phyloP scores from a whole-genome alignment of 2,113 vertebrate species.

The Quiscalus mexicanus region DNA sequence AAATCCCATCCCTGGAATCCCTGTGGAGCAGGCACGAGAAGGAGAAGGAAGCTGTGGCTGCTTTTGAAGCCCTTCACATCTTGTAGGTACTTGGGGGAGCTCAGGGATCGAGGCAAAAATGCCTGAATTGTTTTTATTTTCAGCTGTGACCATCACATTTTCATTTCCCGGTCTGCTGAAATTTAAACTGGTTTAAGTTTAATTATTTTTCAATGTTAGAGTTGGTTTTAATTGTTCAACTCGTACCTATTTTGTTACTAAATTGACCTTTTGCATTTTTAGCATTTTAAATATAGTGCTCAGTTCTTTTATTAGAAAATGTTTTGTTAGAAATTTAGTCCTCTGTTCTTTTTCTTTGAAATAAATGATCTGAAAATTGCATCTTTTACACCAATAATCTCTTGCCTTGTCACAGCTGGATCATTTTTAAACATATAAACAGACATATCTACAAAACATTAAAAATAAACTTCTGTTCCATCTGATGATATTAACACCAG shows the following conservation, averaged over 20 bases:
- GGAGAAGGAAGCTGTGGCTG: constrained; percentile 84
- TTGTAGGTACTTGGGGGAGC: not conserved
- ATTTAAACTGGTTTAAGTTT: not conserved
- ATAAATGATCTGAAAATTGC: not conserved
- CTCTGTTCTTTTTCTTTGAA: not conserved
- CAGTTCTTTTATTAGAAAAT: not conserved
- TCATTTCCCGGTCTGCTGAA: not conserved
- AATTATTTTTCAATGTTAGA: not conserved
- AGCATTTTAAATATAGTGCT: not conserved
- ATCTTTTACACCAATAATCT: not conserved
- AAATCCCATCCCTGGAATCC: constrained; percentile 75
- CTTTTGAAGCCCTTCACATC: constrained; percentile 76
- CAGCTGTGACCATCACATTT: not conserved
- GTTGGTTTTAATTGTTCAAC: not conserved
- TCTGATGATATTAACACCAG: not conserved
- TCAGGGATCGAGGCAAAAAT: not conserved
- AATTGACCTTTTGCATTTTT: not conserved
- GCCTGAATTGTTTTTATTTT: not conserved
- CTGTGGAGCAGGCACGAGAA: constrained; percentile 82
- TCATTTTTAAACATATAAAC: not conserved
- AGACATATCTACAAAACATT: not conserved
- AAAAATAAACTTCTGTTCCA: not conserved
- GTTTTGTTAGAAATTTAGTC: not conserved
- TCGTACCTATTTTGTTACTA: not conserved
- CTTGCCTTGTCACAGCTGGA: not conserved